Conservation (phyloP, 2,888 invertebrate genomes). For the Drosophila niveifrons region DNA sequence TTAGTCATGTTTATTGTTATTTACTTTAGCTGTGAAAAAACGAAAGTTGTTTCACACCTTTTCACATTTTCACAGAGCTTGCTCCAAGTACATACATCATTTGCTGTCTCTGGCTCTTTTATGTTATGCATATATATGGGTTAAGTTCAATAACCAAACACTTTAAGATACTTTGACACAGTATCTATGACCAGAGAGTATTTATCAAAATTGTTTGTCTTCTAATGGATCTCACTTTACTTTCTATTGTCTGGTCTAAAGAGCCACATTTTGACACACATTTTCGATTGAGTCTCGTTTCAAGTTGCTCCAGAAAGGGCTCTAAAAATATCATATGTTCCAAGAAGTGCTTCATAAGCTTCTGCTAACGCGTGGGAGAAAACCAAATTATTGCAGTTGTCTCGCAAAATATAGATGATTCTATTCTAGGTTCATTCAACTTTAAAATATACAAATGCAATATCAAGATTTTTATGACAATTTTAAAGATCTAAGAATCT, state of each 20-base stretch:
- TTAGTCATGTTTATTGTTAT: conserved; percentile 63
- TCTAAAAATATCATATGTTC: conserved; percentile 28
- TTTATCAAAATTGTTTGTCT: conserved; percentile 57
- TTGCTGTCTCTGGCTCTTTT: conserved; percentile 13
- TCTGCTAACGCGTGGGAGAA: conserved; percentile 43
- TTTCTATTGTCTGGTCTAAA: conserved; percentile 66
- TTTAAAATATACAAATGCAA: background rate
- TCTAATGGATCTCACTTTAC: conserved; percentile 71
- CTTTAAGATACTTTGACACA: conserved; percentile 41
- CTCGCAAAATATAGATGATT: background rate
- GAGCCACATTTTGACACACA: conserved; percentile 58
- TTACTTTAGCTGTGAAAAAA: conserved; percentile 76
- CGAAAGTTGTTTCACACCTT: conserved; percentile 77
- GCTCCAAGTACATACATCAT: conserved; percentile 21
- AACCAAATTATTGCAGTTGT: background rate
- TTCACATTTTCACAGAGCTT: conserved; percentile 54
- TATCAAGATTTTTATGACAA: background rate
- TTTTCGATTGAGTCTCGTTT: conserved; percentile 20
- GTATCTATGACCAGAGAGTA: conserved; percentile 59
- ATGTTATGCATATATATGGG: conserved; percentile 57
- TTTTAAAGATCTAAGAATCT: background rate
- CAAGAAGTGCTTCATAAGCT: background rate
- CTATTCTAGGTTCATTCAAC: conserved; percentile 3
- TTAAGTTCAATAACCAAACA: conserved; percentile 75
- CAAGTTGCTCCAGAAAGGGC: conserved; percentile 32